These are phyloP conservation scores for Tiaroga cobitis DNA, from an alignment of 2,797 vertebrate species.

Conservation along the genomic window DNA sequence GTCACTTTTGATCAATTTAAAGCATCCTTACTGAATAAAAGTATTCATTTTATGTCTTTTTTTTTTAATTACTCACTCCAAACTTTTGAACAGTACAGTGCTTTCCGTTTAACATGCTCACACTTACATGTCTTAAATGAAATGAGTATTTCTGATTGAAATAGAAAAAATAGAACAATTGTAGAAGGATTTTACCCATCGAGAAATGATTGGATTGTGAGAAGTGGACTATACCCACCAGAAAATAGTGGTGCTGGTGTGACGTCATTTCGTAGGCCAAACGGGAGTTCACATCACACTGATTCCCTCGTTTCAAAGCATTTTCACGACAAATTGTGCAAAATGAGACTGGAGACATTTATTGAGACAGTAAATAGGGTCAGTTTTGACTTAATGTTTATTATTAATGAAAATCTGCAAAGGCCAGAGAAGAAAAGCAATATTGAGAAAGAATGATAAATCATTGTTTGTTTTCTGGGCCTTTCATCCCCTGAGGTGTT, in stretches of 20 bases:
- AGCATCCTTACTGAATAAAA: too few species aligned
- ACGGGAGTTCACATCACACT: too few species aligned
- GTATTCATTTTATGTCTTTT: too few species aligned
- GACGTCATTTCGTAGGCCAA: too few species aligned
- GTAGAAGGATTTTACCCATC: not conserved
- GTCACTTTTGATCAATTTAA: too few species aligned
- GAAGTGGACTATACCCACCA: not conserved
- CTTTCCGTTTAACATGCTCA: too few species aligned
- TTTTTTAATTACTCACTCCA: too few species aligned
- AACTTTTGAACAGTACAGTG: too few species aligned
- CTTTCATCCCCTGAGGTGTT: slow-evolving; percentile 48
- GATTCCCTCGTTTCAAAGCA: too few species aligned
- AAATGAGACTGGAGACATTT: not conserved
- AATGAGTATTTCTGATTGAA: not conserved
- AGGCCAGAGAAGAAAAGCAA: slow-evolving; percentile 9
- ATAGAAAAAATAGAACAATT: not conserved
- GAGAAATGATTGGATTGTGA: not conserved
- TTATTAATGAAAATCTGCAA: slow-evolving; percentile 16
- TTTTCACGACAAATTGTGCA: not conserved
- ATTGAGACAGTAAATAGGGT: slow-evolving; percentile 23
- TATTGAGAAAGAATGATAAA: slow-evolving; percentile 40
- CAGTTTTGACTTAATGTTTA: slow-evolving; percentile 39
- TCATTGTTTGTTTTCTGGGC: slow-evolving; percentile 47
- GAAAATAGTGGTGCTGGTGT: not conserved
- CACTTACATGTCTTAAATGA: not conserved